These are phyloP conservation scores for Zygogramma bicolorata DNA, from an alignment of 2,888 invertebrate genomes.

Conservation along the genomic window DNA sequence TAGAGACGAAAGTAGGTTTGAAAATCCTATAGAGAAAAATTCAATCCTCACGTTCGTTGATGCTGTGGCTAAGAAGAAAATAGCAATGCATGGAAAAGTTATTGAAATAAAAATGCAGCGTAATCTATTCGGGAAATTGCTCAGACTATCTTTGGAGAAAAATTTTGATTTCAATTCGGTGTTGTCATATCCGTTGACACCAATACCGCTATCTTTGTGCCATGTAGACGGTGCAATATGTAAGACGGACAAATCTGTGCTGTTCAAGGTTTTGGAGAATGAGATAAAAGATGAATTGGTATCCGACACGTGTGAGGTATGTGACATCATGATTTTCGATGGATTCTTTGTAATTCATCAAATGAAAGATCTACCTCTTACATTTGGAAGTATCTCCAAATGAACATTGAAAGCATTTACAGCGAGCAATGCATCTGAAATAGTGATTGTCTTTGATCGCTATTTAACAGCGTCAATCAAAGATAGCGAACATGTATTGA, in stretches of 20 bases:
- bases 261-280: slow-evolving; percentile 45
- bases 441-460: slow-evolving; percentile 55
- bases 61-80: slow-evolving; percentile 44
- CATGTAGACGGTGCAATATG: slow-evolving; percentile 52
- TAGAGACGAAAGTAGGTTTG: slow-evolving; percentile 47
- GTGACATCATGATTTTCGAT: slow-evolving; percentile 50
- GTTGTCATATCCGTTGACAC: slow-evolving; percentile 51
- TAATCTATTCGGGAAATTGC: slow-evolving; percentile 25
- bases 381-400: slow-evolving; percentile 43
- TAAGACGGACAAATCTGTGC: slow-evolving; percentile 49
- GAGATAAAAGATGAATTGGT: slow-evolving; percentile 43
- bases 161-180: slow-evolving; percentile 51
- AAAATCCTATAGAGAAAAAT: slow-evolving; percentile 50
- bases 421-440: slow-evolving; percentile 49
- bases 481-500: slow-evolving; percentile 42
- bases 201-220: slow-evolving; percentile 49
- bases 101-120: slow-evolving; percentile 47
- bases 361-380: slow-evolving; percentile 45
- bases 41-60: slow-evolving; percentile 47
- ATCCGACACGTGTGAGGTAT: no score
- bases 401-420: slow-evolving; percentile 43
- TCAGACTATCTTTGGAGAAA: slow-evolving; percentile 44
- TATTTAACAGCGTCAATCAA: slow-evolving; percentile 51
- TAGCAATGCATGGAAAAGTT: slow-evolving; percentile 50
- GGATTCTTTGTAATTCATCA: slow-evolving; percentile 52